These are phyloP conservation scores for Cydia splendana DNA, from an alignment of 1,140 invertebrate genomes.

Conservation along the genomic window DNA sequence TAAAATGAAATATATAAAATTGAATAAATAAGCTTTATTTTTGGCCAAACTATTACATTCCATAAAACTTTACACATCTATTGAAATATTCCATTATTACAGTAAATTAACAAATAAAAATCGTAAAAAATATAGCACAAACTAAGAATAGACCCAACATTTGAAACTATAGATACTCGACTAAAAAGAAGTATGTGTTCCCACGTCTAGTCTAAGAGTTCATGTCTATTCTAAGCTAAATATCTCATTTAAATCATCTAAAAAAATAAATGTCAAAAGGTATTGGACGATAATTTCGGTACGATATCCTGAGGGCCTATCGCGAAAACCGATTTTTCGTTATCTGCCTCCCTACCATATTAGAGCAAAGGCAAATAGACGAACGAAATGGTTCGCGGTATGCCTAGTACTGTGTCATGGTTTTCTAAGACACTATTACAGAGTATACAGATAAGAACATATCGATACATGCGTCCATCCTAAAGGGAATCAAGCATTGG, in stretches of 20 bases:
- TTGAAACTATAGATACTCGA: slow-evolving; percentile 12
- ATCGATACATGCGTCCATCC: background rate
- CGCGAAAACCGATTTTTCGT: background rate
- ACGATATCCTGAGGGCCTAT: background rate
- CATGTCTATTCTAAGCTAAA: background rate
- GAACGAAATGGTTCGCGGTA: too few relatives aligned
- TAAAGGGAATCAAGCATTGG: slow-evolving; percentile 9
- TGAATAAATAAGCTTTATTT: slow-evolving; percentile 80
- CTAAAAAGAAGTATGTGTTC: background rate
- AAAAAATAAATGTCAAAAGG: slow-evolving; percentile 14
- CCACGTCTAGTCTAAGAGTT: slow-evolving; percentile 26
- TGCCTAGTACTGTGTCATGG: too few relatives aligned
- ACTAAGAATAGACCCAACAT: slow-evolving; percentile 43
- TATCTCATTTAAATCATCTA: slow-evolving; percentile 4
- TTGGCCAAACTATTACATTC: slow-evolving; percentile 78
- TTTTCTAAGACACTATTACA: too few relatives aligned
- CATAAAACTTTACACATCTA: slow-evolving; percentile 67
- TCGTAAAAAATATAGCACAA: slow-evolving; percentile 56
- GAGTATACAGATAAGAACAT: too few relatives aligned
- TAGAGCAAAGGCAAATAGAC: too few relatives aligned
- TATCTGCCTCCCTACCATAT: too few relatives aligned
- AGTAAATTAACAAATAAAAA: slow-evolving; percentile 48
- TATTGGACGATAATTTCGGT: background rate
- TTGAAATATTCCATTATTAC: slow-evolving; percentile 60
- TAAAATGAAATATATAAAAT: slow-evolving; percentile 37